Evolutionary conservation across 2,888 invertebrate genomes (phyloP).

Genomic region (Drosophila melanosoma): DNA sequence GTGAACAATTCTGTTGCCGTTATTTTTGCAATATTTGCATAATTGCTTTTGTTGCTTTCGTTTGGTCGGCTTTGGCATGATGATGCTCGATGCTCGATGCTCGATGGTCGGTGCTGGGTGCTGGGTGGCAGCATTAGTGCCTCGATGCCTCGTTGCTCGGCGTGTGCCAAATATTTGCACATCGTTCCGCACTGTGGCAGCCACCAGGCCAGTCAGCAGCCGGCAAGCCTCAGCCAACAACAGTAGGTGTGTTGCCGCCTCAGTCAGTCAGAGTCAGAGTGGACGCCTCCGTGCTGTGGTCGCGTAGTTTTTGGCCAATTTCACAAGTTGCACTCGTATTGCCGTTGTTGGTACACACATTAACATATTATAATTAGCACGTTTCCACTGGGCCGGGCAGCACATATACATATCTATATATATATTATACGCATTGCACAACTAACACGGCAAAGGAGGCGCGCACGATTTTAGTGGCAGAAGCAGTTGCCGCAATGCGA

Average conservation of each 20-base stretch:
- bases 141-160: constrained; percentile 13
- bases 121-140: constrained; percentile 14
- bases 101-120: constrained; percentile 27
- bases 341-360: constrained; percentile 39
- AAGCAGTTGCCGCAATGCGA: constrained; percentile 55
- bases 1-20: constrained; percentile 56
- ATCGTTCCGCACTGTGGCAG: constrained; percentile 2
- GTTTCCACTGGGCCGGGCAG: constrained; percentile 53
- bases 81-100: constrained; percentile 19
- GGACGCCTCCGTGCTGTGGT: constrained; percentile 45
- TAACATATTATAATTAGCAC: constrained; percentile 74
- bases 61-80: constrained; percentile 57
- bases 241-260: background rate
- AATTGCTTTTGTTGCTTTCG: constrained; percentile 74
- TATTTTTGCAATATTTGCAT: constrained; percentile 75
- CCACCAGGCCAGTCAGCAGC: background rate
- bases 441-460: constrained; percentile 34
- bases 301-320: constrained; percentile 67
- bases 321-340: constrained; percentile 61
- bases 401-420: background rate
- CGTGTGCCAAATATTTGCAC: constrained; percentile 67
- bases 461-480: constrained; percentile 1
- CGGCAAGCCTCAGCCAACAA: background rate
- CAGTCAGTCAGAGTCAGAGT: constrained; percentile 31
- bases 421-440: constrained; percentile 68